A percentile compares a stretch with the other conserved stretches of the same genome.
phyloP scores from a whole-genome alignment of 2,888 invertebrate species.

The Coleophora deauratella region DNA sequence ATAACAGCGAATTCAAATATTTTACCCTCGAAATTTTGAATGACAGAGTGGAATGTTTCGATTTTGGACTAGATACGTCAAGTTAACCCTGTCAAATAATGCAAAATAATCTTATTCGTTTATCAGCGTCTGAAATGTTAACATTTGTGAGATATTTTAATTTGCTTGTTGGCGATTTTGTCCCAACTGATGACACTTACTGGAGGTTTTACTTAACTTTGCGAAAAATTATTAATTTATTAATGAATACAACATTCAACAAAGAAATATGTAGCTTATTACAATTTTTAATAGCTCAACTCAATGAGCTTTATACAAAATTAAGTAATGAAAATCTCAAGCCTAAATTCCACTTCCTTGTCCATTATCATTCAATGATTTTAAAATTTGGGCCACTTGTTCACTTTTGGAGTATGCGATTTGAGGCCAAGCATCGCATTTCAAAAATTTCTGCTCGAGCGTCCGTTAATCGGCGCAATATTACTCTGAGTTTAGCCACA shows the following conservation, averaged over 20 bases:
- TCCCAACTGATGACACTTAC: neutral
- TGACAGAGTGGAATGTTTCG: neutral
- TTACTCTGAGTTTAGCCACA: slow-evolving; percentile 7
- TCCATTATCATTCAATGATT: neutral
- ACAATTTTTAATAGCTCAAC: neutral
- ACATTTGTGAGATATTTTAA: slow-evolving; percentile 5
- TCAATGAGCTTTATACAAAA: slow-evolving; percentile 1
- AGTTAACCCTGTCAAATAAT: neutral
- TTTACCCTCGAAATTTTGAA: slow-evolving; percentile 6
- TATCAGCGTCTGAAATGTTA: slow-evolving; percentile 3
- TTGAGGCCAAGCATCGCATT: slow-evolving; percentile 3
- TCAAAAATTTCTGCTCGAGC: slow-evolving; percentile 12
- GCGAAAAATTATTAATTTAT: neutral
- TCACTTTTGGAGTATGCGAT: neutral
- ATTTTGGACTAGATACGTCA: slow-evolving; percentile 3
- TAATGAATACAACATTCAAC: neutral
- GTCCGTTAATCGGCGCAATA: slow-evolving; percentile 10
- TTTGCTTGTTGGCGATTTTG: slow-evolving; percentile 3
- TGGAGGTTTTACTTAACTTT: neutral
- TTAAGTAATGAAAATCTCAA: neutral
- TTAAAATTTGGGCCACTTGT: neutral
- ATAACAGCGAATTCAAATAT: neutral
- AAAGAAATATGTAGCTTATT: neutral
- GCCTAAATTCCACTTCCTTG: slow-evolving; percentile 2
- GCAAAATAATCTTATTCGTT: neutral